These are phyloP conservation scores for Celastrina argiolus DNA, from an alignment of 2,888 invertebrate species.

Conservation along the genomic window DNA sequence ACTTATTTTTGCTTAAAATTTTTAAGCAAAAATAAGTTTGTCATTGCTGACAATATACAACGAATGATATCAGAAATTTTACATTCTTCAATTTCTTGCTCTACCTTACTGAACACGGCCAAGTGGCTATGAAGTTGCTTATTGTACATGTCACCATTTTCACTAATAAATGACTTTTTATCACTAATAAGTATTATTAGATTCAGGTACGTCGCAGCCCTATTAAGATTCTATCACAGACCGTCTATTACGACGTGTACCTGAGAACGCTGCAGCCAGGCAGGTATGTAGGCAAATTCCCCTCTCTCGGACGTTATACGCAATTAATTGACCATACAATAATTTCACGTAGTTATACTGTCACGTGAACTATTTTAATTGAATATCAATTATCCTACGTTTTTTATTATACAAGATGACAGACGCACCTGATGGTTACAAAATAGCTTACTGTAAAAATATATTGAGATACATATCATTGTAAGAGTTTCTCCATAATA, in stretches of 20 bases:
- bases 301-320: background rate
- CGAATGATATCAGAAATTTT: too few species aligned
- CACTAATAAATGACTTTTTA: too few species aligned
- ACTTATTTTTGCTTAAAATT: too few species aligned
- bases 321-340: background rate
- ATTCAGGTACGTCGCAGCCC: background rate
- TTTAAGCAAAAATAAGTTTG: too few species aligned
- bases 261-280: background rate
- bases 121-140: too few species aligned
- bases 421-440: background rate
- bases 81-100: too few species aligned
- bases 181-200: too few species aligned
- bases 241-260: background rate
- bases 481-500: background rate
- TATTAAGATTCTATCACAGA: background rate
- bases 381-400: background rate
- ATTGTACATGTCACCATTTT: too few species aligned
- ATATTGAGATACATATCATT: background rate
- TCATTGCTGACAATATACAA: too few species aligned
- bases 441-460: background rate
- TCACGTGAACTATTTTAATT: slow-evolving; percentile 2
- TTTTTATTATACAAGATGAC: background rate
- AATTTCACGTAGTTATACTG: background rate
- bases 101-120: too few species aligned
- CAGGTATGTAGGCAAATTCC: slow-evolving; percentile 2